These are phyloP conservation scores for Colletes gigas DNA, from an alignment of 1,140 invertebrate genomes.

Conservation along the genomic window DNA sequence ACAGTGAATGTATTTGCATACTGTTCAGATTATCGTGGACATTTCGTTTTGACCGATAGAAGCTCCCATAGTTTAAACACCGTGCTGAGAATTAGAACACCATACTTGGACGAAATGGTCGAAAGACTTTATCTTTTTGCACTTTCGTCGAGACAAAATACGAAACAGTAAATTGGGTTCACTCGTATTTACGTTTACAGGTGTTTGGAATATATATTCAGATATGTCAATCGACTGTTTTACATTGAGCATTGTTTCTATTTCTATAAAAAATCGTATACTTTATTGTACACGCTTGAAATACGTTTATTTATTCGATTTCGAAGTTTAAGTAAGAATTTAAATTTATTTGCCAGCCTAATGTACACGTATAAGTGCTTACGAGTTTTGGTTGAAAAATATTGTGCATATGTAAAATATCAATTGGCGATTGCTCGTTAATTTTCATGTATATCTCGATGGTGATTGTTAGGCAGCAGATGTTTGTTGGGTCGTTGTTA, in stretches of 20 bases:
- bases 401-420: constrained; percentile 6
- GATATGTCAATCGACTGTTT: not conserved
- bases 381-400: constrained; percentile 16
- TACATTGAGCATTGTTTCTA: no score
- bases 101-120: not conserved
- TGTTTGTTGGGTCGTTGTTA: not conserved
- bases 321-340: not conserved
- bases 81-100: constrained; percentile 5
- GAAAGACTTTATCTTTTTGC: not conserved
- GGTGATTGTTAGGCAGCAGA: not conserved
- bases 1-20: constrained; percentile 60
- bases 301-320: not conserved
- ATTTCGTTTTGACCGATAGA: constrained; percentile 50
- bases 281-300: not conserved
- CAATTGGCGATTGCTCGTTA: not conserved
- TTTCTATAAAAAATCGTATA: no score
- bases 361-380: not conserved
- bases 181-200: no score
- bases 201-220: not conserved
- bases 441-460: not conserved
- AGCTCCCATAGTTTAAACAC: constrained; percentile 1
- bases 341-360: not conserved
- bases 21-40: constrained; percentile 50
- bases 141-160: not conserved
- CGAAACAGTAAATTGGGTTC: not conserved